These are phyloP conservation scores for Diplogasteroides magnus DNA, from an alignment of 1,140 invertebrate species.

Conservation along the genomic window DNA sequence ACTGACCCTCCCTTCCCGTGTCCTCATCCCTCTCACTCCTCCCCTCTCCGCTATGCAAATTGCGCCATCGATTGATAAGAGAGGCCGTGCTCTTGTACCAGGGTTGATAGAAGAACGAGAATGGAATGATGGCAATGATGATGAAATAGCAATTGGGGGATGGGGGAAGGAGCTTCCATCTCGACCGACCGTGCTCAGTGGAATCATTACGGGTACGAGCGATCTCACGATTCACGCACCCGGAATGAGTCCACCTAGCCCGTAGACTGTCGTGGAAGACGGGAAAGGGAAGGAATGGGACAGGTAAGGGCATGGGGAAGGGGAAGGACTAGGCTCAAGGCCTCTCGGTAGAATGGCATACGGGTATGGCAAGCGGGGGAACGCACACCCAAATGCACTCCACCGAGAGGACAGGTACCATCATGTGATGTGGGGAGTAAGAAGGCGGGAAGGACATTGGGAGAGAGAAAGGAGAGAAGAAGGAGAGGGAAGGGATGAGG, in stretches of 20 bases:
- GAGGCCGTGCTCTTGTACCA: too few species aligned
- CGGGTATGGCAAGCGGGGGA: neutral
- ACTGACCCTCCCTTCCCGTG: too few species aligned
- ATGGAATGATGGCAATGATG: too few species aligned
- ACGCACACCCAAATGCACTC: neutral
- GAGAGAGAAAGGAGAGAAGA: neutral
- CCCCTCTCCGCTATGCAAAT: too few species aligned
- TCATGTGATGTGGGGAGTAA: too few species aligned
- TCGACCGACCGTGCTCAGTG: slow-evolving; percentile 7
- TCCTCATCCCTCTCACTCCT: too few species aligned
- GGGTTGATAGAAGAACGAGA: too few species aligned
- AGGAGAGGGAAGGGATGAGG: neutral
- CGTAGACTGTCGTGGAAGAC: neutral
- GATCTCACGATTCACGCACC: neutral
- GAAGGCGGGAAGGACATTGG: too few species aligned
- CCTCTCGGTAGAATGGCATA: neutral
- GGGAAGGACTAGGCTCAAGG: too few species aligned
- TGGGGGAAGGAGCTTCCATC: too few species aligned
- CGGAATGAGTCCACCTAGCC: slow-evolving; percentile 12
- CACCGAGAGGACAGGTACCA: neutral
- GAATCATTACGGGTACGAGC: slow-evolving; percentile 17
- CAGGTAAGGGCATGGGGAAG: neutral
- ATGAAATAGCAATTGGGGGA: too few species aligned
- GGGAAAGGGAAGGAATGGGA: neutral
- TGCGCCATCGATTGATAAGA: too few species aligned